These are phyloP conservation scores for Amaurobius ferox DNA, from an alignment of 2,888 invertebrate genomes.

Conservation along the genomic window DNA sequence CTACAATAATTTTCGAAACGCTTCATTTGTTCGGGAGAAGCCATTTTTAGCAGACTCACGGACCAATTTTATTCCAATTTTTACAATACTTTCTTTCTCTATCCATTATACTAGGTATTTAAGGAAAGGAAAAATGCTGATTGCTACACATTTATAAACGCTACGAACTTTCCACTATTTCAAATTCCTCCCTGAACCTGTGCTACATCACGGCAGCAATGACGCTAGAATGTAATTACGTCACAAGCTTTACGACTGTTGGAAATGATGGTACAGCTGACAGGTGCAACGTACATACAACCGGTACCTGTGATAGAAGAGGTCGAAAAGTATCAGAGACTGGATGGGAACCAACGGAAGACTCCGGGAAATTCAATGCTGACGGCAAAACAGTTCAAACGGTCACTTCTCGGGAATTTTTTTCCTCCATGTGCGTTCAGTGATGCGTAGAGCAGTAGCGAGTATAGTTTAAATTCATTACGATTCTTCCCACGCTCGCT, in stretches of 20 bases:
- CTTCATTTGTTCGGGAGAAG: too few species aligned
- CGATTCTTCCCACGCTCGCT: conserved; percentile 1
- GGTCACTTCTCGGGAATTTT: background rate
- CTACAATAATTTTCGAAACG: too few species aligned
- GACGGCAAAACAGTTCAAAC: background rate
- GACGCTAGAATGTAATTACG: conserved; percentile 26
- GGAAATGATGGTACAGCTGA: conserved; percentile 59
- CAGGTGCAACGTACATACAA: conserved; percentile 54
- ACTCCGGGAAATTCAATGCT: conserved; percentile 7
- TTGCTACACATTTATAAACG: background rate
- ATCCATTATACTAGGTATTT: too few species aligned
- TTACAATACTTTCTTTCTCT: too few species aligned
- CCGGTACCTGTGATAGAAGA: conserved; percentile 31
- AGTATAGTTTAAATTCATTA: conserved; percentile 1
- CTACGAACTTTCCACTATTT: background rate
- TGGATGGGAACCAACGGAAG: background rate
- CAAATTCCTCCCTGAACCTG: background rate
- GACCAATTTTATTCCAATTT: too few species aligned
- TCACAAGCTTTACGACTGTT: conserved; percentile 24
- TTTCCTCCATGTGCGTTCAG: background rate
- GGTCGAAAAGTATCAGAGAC: background rate
- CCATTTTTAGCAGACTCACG: too few species aligned
- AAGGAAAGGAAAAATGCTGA: background rate
- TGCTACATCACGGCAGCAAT: conserved; percentile 10
- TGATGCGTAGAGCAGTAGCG: background rate